Conservation (phyloP, 2,888 invertebrate species). For the Plebejus anna region DNA sequence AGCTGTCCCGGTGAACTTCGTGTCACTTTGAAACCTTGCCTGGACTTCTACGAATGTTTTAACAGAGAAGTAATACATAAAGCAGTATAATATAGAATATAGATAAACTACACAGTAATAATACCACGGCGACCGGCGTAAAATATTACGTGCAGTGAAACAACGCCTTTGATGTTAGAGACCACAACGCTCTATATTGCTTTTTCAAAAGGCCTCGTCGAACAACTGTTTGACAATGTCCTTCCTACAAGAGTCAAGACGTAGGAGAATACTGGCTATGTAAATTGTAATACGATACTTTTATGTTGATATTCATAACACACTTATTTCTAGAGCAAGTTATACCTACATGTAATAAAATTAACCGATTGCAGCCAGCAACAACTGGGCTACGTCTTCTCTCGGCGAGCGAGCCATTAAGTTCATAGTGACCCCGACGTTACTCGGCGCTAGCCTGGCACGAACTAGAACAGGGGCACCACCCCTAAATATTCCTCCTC, state of each 20-base stretch:
- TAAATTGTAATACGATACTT: not conserved
- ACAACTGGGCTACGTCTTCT: constrained; percentile 91
- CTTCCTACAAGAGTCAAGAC: no score
- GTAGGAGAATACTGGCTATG: not conserved
- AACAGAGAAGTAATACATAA: not conserved
- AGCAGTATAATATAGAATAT: not conserved
- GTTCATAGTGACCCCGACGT: constrained; percentile 95
- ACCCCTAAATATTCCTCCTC: constrained; percentile 91
- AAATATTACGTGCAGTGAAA: not conserved
- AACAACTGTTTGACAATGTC: no score
- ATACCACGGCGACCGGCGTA: no score
- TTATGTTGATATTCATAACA: not conserved
- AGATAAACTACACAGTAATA: no score
- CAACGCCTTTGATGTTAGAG: not conserved
- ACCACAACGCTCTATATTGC: not conserved
- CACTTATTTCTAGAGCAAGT: not conserved
- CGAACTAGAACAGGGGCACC: constrained; percentile 93
- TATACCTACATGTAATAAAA: not conserved
- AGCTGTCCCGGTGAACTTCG: no score
- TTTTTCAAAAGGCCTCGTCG: not conserved
- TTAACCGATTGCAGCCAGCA: constrained; percentile 92
- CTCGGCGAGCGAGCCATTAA: constrained; percentile 93
- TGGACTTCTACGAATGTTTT: no score
- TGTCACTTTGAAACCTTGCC: no score
- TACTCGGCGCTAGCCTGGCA: constrained; percentile 87